Base-by-base conservation (phyloP, 1,140 invertebrate species). In the Drosophila dunni region DNA sequence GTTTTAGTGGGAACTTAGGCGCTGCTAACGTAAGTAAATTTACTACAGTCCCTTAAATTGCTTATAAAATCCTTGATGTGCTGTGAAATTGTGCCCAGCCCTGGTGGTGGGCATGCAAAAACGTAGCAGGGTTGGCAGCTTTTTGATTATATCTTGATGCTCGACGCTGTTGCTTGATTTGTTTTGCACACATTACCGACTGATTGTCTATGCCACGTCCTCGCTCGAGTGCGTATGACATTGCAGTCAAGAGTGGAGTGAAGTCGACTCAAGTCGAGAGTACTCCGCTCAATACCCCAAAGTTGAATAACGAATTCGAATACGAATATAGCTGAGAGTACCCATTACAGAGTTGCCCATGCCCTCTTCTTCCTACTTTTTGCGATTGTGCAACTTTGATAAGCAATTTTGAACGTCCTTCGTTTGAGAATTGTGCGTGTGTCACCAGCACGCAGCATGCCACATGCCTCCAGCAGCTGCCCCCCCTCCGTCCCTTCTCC, bases 101-200 rank as follows among this genome's bases (percentile, higher is more conserved):
- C 82, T 85, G 81, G 73, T 29, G 45, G 6, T 29, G 24, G 24
- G n/a, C 15, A 45, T 60, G 34, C 38, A 36, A 34, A 69, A 42
- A 42, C 29, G 34, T 44, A 20, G 53, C 48, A 34, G 68, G 51
- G 69, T 29, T 29, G 24, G 69, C 53, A 54, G 58, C 53, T 44
- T 78, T 29, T 75, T 88, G 79, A 85, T 85, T 88, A 88, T 79
- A 85, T 85, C 82, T 78, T 51, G 50, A 6, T 13, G 50, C 50
- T 33, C n/a, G 50, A 61, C 56, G 61, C 81, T 72, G 82, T 82
- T 88, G 82, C 83, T 76, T 82, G 83, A 85, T 85, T 85, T 85
- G 82, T 88, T 85, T 79, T 88, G 82, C 82, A 85, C 82, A 88
- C 82, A 85, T 82, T 85, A 82, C 83, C 79, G 53, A 72, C 79